Percentiles rank a stretch among this genome's conserved stretches.
These are phyloP conservation scores for Drosophila mojavensis DNA, from an alignment of 1,140 invertebrate genomes.

Conservation along the genomic window DNA sequence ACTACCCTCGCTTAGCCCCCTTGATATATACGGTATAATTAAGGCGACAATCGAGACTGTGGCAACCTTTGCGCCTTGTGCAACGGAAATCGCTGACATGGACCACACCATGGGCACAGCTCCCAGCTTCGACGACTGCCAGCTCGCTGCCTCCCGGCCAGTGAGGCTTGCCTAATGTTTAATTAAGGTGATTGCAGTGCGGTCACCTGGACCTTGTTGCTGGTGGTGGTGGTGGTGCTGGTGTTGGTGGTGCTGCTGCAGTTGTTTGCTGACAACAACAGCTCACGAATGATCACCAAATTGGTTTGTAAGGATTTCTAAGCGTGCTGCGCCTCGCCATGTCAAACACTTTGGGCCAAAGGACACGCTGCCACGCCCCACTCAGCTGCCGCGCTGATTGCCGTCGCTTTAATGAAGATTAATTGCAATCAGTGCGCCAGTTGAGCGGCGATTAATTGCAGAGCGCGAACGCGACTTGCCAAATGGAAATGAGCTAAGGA, in stretches of 20 bases:
- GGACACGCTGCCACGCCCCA: constrained; percentile 14
- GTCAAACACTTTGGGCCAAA: constrained; percentile 53
- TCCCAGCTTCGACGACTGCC: constrained; percentile 15
- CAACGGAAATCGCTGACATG: constrained; percentile 81
- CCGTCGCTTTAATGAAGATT: constrained; percentile 78
- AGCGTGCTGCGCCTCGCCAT: constrained; percentile 45
- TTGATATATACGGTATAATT: constrained; percentile 33
- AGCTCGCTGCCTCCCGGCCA: constrained; percentile 38
- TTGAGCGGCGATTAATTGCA: constrained; percentile 82
- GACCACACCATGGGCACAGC: constrained; percentile 71
- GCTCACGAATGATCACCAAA: constrained; percentile 73
- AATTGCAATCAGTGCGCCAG: constrained; percentile 83
- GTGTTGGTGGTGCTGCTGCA: constrained; percentile 24
- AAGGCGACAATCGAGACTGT: constrained; percentile 67
- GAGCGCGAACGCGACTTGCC: constrained; percentile 32
- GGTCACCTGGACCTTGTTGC: constrained; percentile 60
- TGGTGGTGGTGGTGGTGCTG: constrained; percentile 28
- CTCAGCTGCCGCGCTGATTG: constrained; percentile 29
- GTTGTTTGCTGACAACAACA: constrained; percentile 61
- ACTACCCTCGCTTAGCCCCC: too few relatives aligned
- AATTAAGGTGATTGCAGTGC: constrained; percentile 82
- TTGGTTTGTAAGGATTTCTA: constrained; percentile 78
- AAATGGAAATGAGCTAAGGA: constrained; percentile 69
- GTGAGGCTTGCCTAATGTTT: constrained; percentile 81
- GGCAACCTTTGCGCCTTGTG: constrained; percentile 77